A percentile compares a stretch with the other conserved stretches of the same genome.
Conservation (phyloP, 1,140 invertebrate genomes). For the Cardiocondyla obscurior region DNA sequence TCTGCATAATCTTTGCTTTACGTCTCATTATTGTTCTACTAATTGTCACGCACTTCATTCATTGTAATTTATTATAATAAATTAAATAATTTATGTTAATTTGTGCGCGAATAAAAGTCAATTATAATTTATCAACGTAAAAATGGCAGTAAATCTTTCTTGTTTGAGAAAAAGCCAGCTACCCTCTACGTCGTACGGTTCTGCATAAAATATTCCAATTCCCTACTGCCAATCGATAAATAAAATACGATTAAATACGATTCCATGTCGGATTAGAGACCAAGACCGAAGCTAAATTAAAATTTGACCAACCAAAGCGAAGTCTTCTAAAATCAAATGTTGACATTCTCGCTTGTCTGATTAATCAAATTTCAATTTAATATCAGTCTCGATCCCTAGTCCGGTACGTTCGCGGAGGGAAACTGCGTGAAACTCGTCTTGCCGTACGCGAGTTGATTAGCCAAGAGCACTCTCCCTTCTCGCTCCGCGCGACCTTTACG, state of each 20-base stretch:
- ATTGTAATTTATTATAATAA: neutral
- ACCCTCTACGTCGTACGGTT: neutral
- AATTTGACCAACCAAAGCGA: too few species aligned
- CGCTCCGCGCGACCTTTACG: neutral
- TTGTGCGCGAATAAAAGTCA: slow-evolving; percentile 13
- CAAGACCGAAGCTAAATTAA: too few species aligned
- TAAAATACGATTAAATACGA: too few species aligned
- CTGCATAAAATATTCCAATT: neutral
- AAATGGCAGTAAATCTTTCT: neutral
- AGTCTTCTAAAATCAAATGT: too few species aligned
- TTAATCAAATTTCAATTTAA: too few species aligned
- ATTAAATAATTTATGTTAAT: slow-evolving; percentile 22
- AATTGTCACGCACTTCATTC: neutral
- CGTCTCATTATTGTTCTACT: neutral
- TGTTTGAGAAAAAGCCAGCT: neutral
- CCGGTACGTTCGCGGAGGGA: neutral
- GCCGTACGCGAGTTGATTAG: neutral
- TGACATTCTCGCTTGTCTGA: too few species aligned
- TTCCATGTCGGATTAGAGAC: too few species aligned
- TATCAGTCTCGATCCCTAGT: too few species aligned
- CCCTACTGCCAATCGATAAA: neutral
- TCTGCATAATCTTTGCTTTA: neutral
- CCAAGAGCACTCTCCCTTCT: neutral
- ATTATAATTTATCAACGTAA: slow-evolving; percentile 6
- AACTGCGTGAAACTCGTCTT: neutral